These are phyloP conservation scores for Hyalella azteca DNA, from an alignment of 2,888 invertebrate species.

Conservation along the genomic window DNA sequence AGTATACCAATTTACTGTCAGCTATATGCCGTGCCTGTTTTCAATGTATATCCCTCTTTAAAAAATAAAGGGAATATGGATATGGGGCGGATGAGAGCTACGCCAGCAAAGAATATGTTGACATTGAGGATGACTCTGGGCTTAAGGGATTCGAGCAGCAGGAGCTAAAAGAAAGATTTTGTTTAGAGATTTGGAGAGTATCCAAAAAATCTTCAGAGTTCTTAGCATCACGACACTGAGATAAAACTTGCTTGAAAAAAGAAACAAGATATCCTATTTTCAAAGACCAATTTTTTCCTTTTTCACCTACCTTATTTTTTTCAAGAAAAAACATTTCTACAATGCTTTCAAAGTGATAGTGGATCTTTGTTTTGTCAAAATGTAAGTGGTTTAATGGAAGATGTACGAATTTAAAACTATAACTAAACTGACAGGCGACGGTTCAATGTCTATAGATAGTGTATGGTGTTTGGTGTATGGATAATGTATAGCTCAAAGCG, in stretches of 20 bases:
- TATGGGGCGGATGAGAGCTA: background rate
- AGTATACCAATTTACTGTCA: background rate
- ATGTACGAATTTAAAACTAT: background rate
- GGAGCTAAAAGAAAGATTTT: background rate
- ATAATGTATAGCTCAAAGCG: conserved; percentile 41
- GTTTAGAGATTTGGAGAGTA: background rate
- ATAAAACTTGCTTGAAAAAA: background rate
- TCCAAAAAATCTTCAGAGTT: background rate
- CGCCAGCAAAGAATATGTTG: background rate
- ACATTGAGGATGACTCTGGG: background rate
- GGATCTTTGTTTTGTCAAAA: conserved; percentile 25
- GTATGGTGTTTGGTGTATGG: too few relatives aligned
- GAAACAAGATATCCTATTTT: background rate
- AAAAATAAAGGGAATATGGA: background rate
- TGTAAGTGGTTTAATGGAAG: conserved; percentile 33
- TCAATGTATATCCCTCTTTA: background rate
- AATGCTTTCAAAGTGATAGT: conserved; percentile 14
- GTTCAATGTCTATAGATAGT: too few relatives aligned
- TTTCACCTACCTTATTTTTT: too few relatives aligned
- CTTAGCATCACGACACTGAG: background rate
- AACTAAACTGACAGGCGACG: background rate
- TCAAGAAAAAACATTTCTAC: background rate
- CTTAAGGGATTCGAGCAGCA: background rate
- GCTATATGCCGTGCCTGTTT: background rate
- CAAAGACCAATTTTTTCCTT: too few relatives aligned